Percentiles rank a stretch among this genome's conserved stretches.
phyloP scores from a whole-genome alignment of 2,888 invertebrate genomes.

The Serrognathus titanus region DNA sequence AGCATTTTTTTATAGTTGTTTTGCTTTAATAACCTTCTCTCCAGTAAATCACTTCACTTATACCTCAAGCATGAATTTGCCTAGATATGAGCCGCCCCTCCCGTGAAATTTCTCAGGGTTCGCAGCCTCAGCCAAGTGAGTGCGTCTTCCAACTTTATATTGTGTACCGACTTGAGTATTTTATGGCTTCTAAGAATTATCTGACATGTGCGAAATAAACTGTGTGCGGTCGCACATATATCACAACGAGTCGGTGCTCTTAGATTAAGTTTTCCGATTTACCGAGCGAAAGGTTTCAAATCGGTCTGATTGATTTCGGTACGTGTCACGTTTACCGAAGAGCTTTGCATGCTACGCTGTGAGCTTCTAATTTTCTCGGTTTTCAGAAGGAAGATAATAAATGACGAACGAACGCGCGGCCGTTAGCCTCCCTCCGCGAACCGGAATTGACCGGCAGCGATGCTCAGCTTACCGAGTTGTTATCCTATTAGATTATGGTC shows the following conservation, averaged over 20 bases:
- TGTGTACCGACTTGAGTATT: constrained; percentile 22
- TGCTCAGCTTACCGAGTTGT: constrained; percentile 21
- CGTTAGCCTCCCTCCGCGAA: constrained; percentile 9
- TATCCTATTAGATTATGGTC: constrained; percentile 26
- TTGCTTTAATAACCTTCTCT: too few species aligned
- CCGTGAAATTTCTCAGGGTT: background rate
- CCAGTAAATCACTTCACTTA: too few species aligned
- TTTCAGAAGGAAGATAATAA: too few species aligned
- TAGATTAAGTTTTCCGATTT: constrained; percentile 34
- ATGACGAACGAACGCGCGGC: too few species aligned
- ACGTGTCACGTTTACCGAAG: constrained; percentile 16
- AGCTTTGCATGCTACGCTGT: too few species aligned
- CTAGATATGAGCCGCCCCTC: too few species aligned
- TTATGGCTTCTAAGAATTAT: constrained; percentile 29
- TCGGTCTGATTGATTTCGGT: constrained; percentile 24
- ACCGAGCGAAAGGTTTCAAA: constrained; percentile 25
- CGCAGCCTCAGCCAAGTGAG: constrained; percentile 9
- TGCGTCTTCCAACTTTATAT: constrained; percentile 21
- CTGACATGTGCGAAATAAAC: constrained; percentile 35
- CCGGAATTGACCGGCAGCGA: background rate
- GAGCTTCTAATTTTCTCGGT: too few species aligned
- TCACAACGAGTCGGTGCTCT: constrained; percentile 29
- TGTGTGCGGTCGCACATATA: constrained; percentile 32
- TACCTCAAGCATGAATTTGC: too few species aligned
- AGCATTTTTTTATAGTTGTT: too few species aligned